A percentile compares a stretch with the other conserved stretches of the same genome.
phyloP scores from a whole-genome alignment of 2,888 invertebrate genomes.

The Callosobruchus maculatus region DNA sequence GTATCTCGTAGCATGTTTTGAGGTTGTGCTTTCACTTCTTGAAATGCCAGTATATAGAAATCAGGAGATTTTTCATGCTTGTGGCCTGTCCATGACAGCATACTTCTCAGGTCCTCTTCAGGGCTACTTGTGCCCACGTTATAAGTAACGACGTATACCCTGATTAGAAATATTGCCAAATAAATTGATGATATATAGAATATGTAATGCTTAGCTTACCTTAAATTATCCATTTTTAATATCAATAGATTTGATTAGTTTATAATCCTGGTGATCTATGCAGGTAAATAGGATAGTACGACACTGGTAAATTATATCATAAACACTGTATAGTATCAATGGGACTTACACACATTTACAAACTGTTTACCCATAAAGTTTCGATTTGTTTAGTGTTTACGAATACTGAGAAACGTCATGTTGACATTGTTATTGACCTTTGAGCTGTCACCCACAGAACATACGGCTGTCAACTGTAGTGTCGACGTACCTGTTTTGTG shows the following conservation, averaged over 20 bases:
- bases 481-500: no score
- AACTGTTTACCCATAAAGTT: not conserved
- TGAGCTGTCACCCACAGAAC: no score
- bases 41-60: slow-evolving; percentile 79
- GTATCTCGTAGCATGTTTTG: slow-evolving; percentile 79
- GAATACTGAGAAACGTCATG: not conserved
- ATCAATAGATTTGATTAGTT: not conserved
- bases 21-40: slow-evolving; percentile 87
- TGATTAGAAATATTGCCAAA: slow-evolving; percentile 37
- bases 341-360: not conserved
- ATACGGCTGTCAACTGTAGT: no score
- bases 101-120: slow-evolving; percentile 64
- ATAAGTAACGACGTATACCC: slow-evolving; percentile 82
- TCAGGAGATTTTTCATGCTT: slow-evolving; percentile 68
- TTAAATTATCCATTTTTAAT: slow-evolving; percentile 14
- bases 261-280: not conserved
- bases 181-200: not conserved
- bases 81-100: slow-evolving; percentile 57
- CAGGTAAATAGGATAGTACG: not conserved
- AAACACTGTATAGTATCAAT: not conserved
- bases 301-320: not conserved
- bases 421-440: not conserved
- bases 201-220: slow-evolving; percentile 5
- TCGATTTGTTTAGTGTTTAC: not conserved
- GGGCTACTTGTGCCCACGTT: slow-evolving; percentile 84